These are phyloP conservation scores for Rhinoraja longicauda DNA, from an alignment of 2,797 vertebrate genomes.

Conservation along the genomic window DNA sequence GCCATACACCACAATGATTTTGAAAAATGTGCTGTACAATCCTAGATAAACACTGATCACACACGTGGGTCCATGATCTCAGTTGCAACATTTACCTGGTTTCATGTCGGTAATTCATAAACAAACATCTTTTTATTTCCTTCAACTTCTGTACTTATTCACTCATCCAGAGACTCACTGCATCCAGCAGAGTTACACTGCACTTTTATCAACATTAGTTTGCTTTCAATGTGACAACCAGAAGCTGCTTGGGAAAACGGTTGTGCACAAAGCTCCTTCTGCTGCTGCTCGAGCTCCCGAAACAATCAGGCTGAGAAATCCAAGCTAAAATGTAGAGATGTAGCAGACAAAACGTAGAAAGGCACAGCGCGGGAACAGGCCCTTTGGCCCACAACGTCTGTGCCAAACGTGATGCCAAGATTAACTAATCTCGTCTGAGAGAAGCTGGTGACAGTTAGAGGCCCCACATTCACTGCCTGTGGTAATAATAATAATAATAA, in stretches of 20 bases:
- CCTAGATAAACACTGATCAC: background rate
- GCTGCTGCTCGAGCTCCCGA: background rate
- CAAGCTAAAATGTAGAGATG: background rate
- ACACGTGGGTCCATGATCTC: background rate
- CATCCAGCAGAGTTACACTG: no score
- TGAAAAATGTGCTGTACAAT: background rate
- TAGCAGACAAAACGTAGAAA: no score
- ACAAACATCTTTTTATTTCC: background rate
- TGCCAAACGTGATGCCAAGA: no score
- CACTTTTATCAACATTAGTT: constrained; percentile 1
- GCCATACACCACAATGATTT: background rate
- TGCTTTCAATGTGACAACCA: background rate
- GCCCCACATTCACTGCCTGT: background rate
- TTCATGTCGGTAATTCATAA: background rate
- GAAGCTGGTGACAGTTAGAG: no score
- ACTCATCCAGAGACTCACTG: background rate
- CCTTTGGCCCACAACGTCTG: no score
- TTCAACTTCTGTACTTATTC: background rate
- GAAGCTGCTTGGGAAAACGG: background rate
- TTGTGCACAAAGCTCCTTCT: background rate
- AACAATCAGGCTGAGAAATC: background rate
- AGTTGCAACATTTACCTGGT: background rate
- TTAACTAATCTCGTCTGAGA: no score
- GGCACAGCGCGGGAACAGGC: no score
- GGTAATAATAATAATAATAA: no score